Conservation (phyloP, 2,113 vertebrate genomes). For the Vulpes ferrilata region DNA sequence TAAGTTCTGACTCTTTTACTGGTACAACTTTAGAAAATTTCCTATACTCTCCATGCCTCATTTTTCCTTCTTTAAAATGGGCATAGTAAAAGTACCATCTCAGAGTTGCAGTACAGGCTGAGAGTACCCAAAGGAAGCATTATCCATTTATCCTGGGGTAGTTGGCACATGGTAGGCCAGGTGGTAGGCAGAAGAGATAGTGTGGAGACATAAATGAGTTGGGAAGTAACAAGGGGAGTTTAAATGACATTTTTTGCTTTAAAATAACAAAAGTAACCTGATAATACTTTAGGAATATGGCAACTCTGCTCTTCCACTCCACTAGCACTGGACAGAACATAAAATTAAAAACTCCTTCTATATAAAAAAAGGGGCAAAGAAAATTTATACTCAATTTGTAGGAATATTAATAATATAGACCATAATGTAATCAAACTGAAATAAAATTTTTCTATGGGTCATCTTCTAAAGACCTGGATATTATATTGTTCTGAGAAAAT, state of each 20-base stretch:
- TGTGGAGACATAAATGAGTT: neutral
- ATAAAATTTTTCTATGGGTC: constrained; percentile 1
- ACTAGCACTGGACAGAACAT: neutral
- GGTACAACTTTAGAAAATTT: neutral
- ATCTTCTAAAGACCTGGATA: neutral
- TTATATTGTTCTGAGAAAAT: constrained; percentile 49
- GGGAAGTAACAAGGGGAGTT: neutral
- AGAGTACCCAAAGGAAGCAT: neutral
- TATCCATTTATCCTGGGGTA: neutral
- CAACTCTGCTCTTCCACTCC: neutral
- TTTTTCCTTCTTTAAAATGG: neutral
- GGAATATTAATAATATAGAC: neutral
- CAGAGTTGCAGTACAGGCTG: neutral
- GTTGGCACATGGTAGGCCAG: neutral
- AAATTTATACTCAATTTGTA: neutral
- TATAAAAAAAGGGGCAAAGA: neutral
- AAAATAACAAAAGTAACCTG: neutral
- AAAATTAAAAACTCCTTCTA: neutral
- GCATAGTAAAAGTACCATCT: neutral
- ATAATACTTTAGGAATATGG: neutral
- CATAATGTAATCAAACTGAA: constrained; percentile 9
- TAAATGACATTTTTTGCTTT: neutral
- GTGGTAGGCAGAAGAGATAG: neutral
- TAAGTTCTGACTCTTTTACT: neutral
- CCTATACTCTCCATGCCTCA: neutral